phyloP scores from a whole-genome alignment of 2,888 invertebrate species.

The Frankliniella fusca region DNA sequence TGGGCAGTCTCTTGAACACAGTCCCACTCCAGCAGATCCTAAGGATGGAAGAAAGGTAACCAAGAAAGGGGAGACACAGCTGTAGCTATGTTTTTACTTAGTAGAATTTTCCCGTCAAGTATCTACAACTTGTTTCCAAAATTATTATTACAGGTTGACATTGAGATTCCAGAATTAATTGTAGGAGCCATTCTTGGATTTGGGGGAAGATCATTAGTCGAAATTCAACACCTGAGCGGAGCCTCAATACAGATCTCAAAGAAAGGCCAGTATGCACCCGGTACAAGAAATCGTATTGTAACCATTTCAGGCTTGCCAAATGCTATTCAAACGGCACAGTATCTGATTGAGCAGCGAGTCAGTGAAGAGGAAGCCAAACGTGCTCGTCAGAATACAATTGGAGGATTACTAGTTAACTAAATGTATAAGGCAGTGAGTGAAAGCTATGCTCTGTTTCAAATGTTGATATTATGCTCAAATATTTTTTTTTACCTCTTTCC shows the following conservation, averaged over 20 bases:
- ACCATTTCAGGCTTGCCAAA: constrained; percentile 87
- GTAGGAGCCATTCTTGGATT: constrained; percentile 96
- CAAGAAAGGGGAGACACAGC: no score
- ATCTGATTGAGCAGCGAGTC: constrained; percentile 94
- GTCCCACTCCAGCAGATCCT: constrained; percentile 28
- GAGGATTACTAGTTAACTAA: constrained; percentile 13
- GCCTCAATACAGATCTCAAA: constrained; percentile 98
- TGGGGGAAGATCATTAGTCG: constrained; percentile 91
- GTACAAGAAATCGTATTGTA: constrained; percentile 94
- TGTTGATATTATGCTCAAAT: constrained; percentile 23
- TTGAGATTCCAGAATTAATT: constrained; percentile 91
- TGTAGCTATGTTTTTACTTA: no score
- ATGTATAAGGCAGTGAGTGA: background rate
- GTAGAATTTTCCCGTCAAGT: no score
- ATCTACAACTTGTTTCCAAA: no score
- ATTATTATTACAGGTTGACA: constrained; percentile 57
- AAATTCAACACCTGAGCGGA: constrained; percentile 95
- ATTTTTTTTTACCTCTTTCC: constrained; percentile 12
- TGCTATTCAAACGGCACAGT: constrained; percentile 88
- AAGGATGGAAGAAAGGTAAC: constrained; percentile 12
- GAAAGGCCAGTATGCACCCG: constrained; percentile 95
- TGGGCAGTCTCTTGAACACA: constrained; percentile 11
- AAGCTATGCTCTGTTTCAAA: constrained; percentile 20
- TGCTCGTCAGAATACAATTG: constrained; percentile 68
- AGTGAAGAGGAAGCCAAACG: constrained; percentile 93